Base-by-base conservation (phyloP, 2,797 vertebrate genomes). In the Crocodylus rhombifer region DNA sequence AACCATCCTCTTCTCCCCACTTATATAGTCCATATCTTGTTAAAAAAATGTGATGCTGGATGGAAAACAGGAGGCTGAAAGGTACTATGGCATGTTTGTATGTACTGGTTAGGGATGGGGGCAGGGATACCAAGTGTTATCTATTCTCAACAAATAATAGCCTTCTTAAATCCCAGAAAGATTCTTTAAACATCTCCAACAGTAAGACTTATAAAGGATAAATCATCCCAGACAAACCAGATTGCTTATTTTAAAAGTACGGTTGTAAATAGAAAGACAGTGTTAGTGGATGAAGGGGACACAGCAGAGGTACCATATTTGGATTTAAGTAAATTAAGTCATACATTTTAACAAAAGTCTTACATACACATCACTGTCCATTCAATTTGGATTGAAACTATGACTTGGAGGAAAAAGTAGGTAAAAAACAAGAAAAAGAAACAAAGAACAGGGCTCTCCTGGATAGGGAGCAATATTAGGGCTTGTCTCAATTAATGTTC, bases 141-240 rank as follows among this genome's bases (percentile, higher is more conserved):
- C 21, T 71, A 71, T 71, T 21, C 67, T 23, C 67, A 42, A 5
- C 42, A 25, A 20, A 42, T 71, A 36, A 21, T 42, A 51, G 21
- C 30, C 51, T 64, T 92, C 84, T 69, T 86, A 28, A 61, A 65
- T 79, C 75, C 71, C 5, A 5, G 60, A 64, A 91, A 60, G 1
- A 65, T 51, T 82, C 62, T 76, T 1, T 16, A 82, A 58, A 55
- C 5, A 71, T 7, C 6, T 76, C 13, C 58, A 89, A 78, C 2
- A 73, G 26, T 36, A 51, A 87, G 7, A 17, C 5, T 62, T n/a
- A 82, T 8, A 5, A 80, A 84, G 15, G 14, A 73, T 56, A 76
- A 62, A 28, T 0, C 10, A 1, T 83, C 75, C 11, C 14, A 16
- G 1, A 55, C 4, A 7, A 4, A 60, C 2, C 11, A 17, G 33